These are phyloP conservation scores for Ectemnius cavifrons DNA, from an alignment of 2,888 invertebrate species.

Conservation along the genomic window DNA sequence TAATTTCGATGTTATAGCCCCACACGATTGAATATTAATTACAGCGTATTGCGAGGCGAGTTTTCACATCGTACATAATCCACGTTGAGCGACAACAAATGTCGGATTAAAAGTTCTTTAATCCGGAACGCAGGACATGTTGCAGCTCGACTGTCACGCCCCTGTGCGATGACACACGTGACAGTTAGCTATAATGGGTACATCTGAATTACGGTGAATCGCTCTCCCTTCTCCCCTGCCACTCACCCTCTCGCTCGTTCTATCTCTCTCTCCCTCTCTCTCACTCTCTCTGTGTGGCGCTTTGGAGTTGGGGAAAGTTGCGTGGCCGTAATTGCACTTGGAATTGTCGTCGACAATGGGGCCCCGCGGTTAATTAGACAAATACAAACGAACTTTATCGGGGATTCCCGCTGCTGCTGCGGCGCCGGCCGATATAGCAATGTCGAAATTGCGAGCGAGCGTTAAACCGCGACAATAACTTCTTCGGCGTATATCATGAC, in stretches of 20 bases:
- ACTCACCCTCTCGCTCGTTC: no score
- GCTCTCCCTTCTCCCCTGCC: background rate
- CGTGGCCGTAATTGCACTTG: slow-evolving; percentile 35
- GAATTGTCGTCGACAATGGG: slow-evolving; percentile 45
- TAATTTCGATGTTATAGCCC: background rate
- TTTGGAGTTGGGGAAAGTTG: slow-evolving; percentile 32
- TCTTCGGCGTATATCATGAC: slow-evolving; percentile 52
- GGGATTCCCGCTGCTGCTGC: slow-evolving; percentile 18
- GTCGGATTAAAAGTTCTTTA: slow-evolving; percentile 9
- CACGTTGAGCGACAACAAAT: background rate
- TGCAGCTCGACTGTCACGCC: slow-evolving; percentile 3
- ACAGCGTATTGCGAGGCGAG: no score
- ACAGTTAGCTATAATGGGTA: background rate
- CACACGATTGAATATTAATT: background rate
- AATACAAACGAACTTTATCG: slow-evolving; percentile 57
- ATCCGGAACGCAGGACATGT: background rate
- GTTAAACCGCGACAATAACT: slow-evolving; percentile 59
- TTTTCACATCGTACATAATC: no score
- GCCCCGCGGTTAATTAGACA: slow-evolving; percentile 54
- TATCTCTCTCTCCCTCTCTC: slow-evolving; percentile 9
- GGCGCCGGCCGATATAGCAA: slow-evolving; percentile 40
- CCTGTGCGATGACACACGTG: background rate
- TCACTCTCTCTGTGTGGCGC: slow-evolving; percentile 11
- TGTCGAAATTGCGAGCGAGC: slow-evolving; percentile 55
- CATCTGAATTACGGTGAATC: slow-evolving; percentile 10